Evolutionary conservation across 2,113 vertebrate species (phyloP).

Genomic region (Nerophis lumbriciformis): DNA sequence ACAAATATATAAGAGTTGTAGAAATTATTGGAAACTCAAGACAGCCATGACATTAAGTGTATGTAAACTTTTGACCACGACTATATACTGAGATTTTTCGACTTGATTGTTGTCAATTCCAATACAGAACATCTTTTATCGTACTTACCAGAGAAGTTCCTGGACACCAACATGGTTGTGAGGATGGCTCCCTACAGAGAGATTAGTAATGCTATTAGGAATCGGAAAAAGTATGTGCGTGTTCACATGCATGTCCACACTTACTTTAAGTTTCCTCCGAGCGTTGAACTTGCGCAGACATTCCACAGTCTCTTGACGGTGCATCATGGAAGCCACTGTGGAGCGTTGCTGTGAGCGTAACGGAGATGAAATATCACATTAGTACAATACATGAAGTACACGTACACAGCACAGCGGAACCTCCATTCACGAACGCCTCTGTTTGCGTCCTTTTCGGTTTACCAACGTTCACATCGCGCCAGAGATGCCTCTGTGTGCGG

Average conservation of each 20-base stretch:
- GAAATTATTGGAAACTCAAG: too few species aligned
- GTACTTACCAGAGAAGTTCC: constrained; percentile 93
- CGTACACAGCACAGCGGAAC: too few species aligned
- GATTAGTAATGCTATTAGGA: constrained; percentile 5
- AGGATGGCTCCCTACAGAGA: constrained; percentile 89
- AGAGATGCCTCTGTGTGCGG: too few species aligned
- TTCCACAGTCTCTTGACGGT: constrained; percentile 97
- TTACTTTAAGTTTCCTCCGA: constrained; percentile 94
- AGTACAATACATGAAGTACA: background rate
- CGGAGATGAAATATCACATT: constrained; percentile 7
- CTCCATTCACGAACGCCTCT: too few species aligned
- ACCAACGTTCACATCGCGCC: too few species aligned
- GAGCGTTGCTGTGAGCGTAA: constrained; percentile 86
- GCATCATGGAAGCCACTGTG: constrained; percentile 98
- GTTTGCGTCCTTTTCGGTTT: too few species aligned
- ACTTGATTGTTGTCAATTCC: too few species aligned
- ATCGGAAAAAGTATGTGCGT: background rate
- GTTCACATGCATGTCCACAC: background rate
- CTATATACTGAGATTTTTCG: background rate
- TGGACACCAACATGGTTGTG: constrained; percentile 96
- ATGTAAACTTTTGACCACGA: too few species aligned
- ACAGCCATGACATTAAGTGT: too few species aligned
- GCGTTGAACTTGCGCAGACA: constrained; percentile 99
- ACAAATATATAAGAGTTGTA: too few species aligned
- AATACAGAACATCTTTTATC: background rate